A percentile compares a stretch with the other conserved stretches of the same genome.
These are phyloP conservation scores for Hippoglossus stenolepis DNA, from an alignment of 2,113 vertebrate species.

Conservation along the genomic window DNA sequence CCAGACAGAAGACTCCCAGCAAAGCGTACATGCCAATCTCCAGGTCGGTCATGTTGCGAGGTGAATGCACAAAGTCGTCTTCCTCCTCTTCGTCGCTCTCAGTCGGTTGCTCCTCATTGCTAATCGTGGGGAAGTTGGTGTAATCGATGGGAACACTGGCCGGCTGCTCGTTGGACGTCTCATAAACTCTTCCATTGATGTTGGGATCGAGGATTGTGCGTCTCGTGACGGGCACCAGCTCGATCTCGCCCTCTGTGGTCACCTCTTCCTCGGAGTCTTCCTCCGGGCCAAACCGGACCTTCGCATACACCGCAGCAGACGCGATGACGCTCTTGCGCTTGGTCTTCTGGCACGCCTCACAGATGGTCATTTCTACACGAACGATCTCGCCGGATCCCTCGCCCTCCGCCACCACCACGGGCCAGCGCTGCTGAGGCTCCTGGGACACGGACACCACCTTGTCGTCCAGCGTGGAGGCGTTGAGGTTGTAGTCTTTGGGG, in stretches of 20 bases:
- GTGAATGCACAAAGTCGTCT: conserved; percentile 87
- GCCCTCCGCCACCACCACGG: conserved; percentile 89
- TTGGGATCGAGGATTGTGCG: conserved; percentile 83
- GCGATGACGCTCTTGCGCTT: conserved; percentile 95
- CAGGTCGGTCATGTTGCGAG: conserved; percentile 93
- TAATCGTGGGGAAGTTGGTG: conserved; percentile 89
- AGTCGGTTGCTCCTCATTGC: conserved; percentile 84
- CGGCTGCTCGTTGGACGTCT: conserved; percentile 82
- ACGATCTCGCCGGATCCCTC: conserved; percentile 90
- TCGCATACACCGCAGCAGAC: conserved; percentile 85
- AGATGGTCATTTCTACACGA: conserved; percentile 91
- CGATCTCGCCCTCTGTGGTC: conserved; percentile 74
- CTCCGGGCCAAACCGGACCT: conserved; percentile 89
- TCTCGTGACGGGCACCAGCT: conserved; percentile 77
- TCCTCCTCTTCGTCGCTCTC: conserved; percentile 78
- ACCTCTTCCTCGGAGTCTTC: conserved; percentile 87
- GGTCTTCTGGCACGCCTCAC: conserved; percentile 96
- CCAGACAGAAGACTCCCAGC: conserved; percentile 95
- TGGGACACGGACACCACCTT: conserved; percentile 89
- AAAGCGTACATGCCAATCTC: conserved; percentile 99
- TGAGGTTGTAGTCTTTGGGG: conserved; percentile 95
- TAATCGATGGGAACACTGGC: conserved; percentile 86
- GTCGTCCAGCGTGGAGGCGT: conserved; percentile 90
- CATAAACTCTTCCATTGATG: conserved; percentile 72
- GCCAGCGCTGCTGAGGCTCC: conserved; percentile 87